Evolutionary conservation across 1,140 invertebrate species (phyloP).

Genomic region (Apis cerana): DNA sequence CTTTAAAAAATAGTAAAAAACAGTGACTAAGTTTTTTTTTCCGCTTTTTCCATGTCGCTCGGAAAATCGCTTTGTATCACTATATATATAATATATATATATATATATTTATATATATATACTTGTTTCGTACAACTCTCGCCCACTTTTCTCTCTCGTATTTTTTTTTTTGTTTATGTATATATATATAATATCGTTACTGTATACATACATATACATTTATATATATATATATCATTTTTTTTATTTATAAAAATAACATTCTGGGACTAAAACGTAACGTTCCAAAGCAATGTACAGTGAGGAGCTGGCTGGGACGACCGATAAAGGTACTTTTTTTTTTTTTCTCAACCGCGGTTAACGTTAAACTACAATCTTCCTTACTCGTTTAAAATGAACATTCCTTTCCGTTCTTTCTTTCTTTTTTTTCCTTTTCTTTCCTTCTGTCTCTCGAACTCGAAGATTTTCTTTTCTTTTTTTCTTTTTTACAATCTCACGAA

Average conservation of each 20-base stretch:
- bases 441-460: not conserved
- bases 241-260: constrained; percentile 79
- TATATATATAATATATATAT: constrained; percentile 49
- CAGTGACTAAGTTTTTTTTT: constrained; percentile 78
- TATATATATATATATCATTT: constrained; percentile 62
- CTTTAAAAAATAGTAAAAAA: constrained; percentile 80
- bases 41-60: constrained; percentile 70
- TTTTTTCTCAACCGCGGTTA: constrained; percentile 8
- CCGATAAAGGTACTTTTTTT: constrained; percentile 60
- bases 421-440: not conserved
- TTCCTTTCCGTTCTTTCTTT: not conserved
- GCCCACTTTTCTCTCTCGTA: constrained; percentile 25
- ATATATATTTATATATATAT: constrained; percentile 28
- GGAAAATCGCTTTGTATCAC: constrained; percentile 72
- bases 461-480: not conserved
- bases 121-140: constrained; percentile 45
- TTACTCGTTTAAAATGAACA: constrained; percentile 26
- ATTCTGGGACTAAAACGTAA: constrained; percentile 72
- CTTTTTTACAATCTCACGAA: not conserved
- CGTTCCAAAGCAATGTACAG: constrained; percentile 65
- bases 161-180: constrained; percentile 12
- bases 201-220: constrained; percentile 74
- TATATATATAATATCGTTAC: constrained; percentile 66
- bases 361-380: constrained; percentile 28
- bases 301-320: constrained; percentile 60